Base-by-base conservation (phyloP, 2,888 invertebrate genomes). In the Drosophila pseudotakahashii region DNA sequence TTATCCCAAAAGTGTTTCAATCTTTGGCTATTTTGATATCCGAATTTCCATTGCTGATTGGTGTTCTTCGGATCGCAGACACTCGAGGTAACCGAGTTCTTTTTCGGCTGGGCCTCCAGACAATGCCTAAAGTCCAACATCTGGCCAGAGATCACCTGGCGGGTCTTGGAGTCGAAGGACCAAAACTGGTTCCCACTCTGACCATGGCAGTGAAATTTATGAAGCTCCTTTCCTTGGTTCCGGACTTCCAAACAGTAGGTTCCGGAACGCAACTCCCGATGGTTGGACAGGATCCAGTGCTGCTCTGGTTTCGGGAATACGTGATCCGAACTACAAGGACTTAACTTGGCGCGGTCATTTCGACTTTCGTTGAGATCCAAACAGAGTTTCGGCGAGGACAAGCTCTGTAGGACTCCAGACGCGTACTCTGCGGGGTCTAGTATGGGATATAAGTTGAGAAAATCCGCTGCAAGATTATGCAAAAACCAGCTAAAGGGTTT, bases 401-500 rank as follows among this genome's bases (percentile, higher is more conserved):
- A 91, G 79, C 95, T 96, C 41, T 87, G 93, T 88, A 97, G 95
- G 90, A 95, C 95, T 68, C 98, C 99, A 59, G 93, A 92, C 0
- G 96, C 98, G 89, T 95, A 96, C 69, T 98, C 96, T 2, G 76
- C 66, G 0, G 98, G 98, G 78, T 98, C 98, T 0, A 97, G 93
- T 0, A 96, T 95, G 0, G 99, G 99, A 92, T 98, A 99, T n/a
- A 95, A 95, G 51, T 95, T 94, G 0, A 95, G 94, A 58, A 98
- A 93, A 91, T 99, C 99, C 90, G 97, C 97, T 0, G 98, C 98
- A 30, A 99, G 93, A 81, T 96, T 94, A 58, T 96, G 95, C 93
- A 99, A 97, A 90, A 98, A 99, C 98, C 98, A 99, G 68, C 95
- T 95, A 92, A 99, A 99, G 0, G 97, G 93, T 90, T 98, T 98